phyloP scores from a whole-genome alignment of 2,113 vertebrate genomes.

The Tragulus kanchil region DNA sequence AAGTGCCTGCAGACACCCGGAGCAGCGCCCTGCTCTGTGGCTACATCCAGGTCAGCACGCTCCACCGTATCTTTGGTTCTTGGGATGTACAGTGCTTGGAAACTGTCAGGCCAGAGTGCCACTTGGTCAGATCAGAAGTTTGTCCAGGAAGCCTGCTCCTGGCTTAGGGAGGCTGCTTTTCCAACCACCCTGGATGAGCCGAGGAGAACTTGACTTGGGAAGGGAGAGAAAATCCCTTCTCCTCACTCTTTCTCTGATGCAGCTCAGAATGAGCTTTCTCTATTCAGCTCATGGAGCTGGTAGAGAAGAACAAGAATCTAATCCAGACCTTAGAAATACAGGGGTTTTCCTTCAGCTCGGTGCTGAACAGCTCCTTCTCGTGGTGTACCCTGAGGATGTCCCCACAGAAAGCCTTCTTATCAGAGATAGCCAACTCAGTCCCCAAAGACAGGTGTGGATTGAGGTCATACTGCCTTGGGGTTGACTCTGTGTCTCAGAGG shows the following conservation, averaged over 20 bases:
- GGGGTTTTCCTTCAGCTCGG: not conserved
- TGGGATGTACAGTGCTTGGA: not conserved
- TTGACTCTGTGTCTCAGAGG: not conserved
- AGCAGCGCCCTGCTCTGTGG: rapidly evolving
- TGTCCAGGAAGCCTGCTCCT: rapidly evolving
- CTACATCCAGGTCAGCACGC: rapidly evolving
- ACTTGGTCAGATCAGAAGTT: not conserved
- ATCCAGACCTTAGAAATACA: not conserved
- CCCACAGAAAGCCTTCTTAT: not conserved
- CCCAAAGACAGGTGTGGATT: not conserved
- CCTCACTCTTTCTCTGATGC: not conserved
- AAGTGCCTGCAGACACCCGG: not conserved
- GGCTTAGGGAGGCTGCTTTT: not conserved
- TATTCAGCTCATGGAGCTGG: not conserved
- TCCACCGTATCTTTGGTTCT: not conserved
- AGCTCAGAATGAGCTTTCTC: not conserved
- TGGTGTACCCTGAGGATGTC: not conserved
- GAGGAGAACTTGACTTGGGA: not conserved
- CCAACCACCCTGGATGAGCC: not conserved
- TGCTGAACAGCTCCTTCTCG: not conserved
- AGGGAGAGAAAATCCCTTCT: not conserved
- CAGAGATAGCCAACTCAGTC: not conserved
- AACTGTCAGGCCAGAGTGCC: not conserved
- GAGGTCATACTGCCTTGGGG: rapidly evolving
- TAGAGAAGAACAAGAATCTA: not conserved